Base-by-base conservation (phyloP, 2,113 vertebrate genomes). In the Penelope pileata region DNA sequence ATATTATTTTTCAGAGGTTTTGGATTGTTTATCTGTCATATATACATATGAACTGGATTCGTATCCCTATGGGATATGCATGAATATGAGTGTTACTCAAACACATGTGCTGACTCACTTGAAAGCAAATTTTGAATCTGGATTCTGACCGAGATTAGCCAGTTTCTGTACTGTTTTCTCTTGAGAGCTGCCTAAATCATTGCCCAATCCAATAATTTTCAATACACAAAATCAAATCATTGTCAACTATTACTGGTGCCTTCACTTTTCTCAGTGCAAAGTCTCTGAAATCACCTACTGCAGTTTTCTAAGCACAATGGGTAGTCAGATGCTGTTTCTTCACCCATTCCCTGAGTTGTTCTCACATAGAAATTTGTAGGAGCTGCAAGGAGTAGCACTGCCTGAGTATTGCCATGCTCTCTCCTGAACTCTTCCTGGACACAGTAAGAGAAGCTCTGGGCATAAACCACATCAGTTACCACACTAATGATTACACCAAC, bases 1-100 rank as follows among this genome's bases (percentile, higher is more conserved):
- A 74, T 90, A 95, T 50, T 96, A 86, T 72, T 91, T 95, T 91
- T 83, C 63, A 91, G 91, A 95, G 40, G 1, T 51, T 90, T 84
- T 53, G 43, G 26, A 36, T 36, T 94, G 16, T 93, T 91, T 93
- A 38, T 19, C 88, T 78, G 8, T 81, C 38, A 78, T 70, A 63
- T 72, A 76, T 79, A 8, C 36, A 69, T 48, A 54, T 75, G 81
- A 90, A 81, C 29, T 36, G 50, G 40, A 75, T 90, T 89, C 24
- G 70, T 54, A 80, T 24, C 5, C 2, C 6, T 73, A 78, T 88
- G 40, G 16, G 12, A 82, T 21, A 88, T n/a, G n/a, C 11, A 50
- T 38, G 5, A 34, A 62, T 29, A 67, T n/a, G 10, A 70, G 19
- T 24, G 7, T 92, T 77, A 27, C 90, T 83, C 77, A 69, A 93